phyloP scores from a whole-genome alignment of 2,888 invertebrate species.

The Ethmia dodecea region DNA sequence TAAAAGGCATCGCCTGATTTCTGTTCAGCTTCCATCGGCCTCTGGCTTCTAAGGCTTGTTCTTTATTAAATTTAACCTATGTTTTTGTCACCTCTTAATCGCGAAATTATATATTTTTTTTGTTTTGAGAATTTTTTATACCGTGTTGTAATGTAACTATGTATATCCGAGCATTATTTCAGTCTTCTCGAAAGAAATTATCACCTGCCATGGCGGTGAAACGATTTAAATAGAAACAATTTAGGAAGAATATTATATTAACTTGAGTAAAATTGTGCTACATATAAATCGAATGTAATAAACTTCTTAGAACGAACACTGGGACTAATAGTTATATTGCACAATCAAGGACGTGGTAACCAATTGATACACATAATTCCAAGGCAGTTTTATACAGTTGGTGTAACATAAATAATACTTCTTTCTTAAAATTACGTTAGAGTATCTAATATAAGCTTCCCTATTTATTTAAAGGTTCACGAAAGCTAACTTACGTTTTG shows the following conservation, averaged over 20 bases:
- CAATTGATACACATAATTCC: conserved; percentile 23
- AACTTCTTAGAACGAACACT: conserved; percentile 19
- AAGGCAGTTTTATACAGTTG: conserved; percentile 33
- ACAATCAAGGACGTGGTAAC: conserved; percentile 21
- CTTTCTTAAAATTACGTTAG: conserved; percentile 28
- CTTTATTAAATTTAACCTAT: conserved; percentile 7
- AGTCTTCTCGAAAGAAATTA: conserved; percentile 14
- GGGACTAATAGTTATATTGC: conserved; percentile 21
- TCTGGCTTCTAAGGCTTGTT: conserved; percentile 27
- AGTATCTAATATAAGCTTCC: conserved; percentile 18
- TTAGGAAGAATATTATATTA: conserved; percentile 1
- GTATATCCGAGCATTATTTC: conserved; percentile 16
- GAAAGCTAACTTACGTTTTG: conserved; percentile 44
- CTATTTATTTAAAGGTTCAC: conserved; percentile 30
- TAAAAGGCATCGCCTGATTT: conserved; percentile 25
- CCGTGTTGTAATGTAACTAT: background rate
- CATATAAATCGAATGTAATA: conserved; percentile 3
- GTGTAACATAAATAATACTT: conserved; percentile 51
- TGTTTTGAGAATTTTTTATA: background rate
- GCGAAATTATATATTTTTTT: conserved; percentile 1
- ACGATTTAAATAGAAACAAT: background rate
- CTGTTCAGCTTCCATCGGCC: conserved; percentile 15
- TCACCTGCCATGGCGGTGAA: background rate
- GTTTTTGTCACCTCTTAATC: background rate
- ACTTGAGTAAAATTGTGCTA: conserved; percentile 10